Conservation (phyloP, 2,888 invertebrate species). For the Neoascia interrupta region DNA sequence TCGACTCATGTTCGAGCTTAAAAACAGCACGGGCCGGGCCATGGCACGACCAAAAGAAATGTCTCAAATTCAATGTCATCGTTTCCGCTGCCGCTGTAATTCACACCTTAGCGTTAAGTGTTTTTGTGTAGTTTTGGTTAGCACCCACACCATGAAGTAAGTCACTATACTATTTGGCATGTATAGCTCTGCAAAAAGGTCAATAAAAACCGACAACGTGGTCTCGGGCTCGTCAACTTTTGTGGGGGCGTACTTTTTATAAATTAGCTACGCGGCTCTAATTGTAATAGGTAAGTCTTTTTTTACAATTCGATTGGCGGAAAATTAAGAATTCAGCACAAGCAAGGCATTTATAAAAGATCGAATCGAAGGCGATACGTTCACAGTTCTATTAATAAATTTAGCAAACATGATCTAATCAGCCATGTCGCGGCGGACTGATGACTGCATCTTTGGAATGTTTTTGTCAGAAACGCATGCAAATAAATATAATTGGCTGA, state of each 20-base stretch:
- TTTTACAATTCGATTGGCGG: conserved; percentile 1
- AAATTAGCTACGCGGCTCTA: background rate
- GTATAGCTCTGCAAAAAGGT: background rate
- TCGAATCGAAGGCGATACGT: conserved; percentile 6
- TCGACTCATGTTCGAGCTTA: background rate
- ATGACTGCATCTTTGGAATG: background rate
- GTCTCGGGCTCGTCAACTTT: background rate
- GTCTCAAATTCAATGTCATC: conserved; percentile 37
- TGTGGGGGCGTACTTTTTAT: conserved; percentile 7
- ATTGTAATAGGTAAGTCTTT: conserved; percentile 8
- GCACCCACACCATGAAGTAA: conserved; percentile 5
- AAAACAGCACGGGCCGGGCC: too few relatives aligned
- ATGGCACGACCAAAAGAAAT: background rate
- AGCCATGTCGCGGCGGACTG: background rate
- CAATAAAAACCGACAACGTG: background rate
- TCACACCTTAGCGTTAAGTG: conserved; percentile 30
- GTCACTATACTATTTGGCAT: background rate
- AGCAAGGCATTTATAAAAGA: too few relatives aligned
- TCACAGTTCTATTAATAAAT: conserved; percentile 34
- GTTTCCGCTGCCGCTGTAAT: conserved; percentile 25
- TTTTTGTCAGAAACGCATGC: too few relatives aligned
- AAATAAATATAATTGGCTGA: too few relatives aligned
- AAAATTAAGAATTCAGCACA: background rate
- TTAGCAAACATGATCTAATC: conserved; percentile 38
- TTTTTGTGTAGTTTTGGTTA: conserved; percentile 13